A percentile compares a stretch with the other conserved stretches of the same genome.
phyloP scores from a whole-genome alignment of 2,113 vertebrate genomes.

The Saccopteryx bilineata region DNA sequence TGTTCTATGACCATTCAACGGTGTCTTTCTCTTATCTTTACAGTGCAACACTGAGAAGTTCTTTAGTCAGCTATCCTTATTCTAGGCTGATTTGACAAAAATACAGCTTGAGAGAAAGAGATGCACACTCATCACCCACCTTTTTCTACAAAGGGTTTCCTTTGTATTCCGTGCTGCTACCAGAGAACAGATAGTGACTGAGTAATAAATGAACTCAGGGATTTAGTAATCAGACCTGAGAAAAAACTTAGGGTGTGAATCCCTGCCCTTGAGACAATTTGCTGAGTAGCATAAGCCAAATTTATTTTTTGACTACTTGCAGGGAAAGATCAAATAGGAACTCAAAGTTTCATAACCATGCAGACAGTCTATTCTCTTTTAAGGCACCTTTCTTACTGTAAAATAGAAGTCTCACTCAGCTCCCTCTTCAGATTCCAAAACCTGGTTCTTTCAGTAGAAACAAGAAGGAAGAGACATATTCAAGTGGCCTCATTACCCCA shows the following conservation, averaged over 20 bases:
- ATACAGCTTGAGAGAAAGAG: constrained; percentile 72
- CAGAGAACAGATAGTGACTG: constrained; percentile 28
- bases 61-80: constrained; percentile 42
- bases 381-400: background rate
- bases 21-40: constrained; percentile 67
- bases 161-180: constrained; percentile 19
- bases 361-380: background rate
- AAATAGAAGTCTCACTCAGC: background rate
- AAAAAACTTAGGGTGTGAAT: constrained; percentile 73
- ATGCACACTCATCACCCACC: constrained; percentile 32
- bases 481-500: background rate
- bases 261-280: constrained; percentile 69
- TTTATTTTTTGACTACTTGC: constrained; percentile 73
- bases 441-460: background rate
- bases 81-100: constrained; percentile 75
- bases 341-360: constrained; percentile 75
- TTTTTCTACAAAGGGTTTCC: constrained; percentile 61
- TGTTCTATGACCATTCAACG: constrained; percentile 68
- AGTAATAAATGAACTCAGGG: constrained; percentile 62
- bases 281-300: constrained; percentile 63
- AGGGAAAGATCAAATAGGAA: constrained; percentile 65
- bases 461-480: background rate
- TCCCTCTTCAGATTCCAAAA: constrained; percentile 9
- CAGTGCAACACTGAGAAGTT: background rate
- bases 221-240: constrained; percentile 69